Evolutionary conservation across 1,140 invertebrate species (phyloP), one percentile per base, ranked within the genome.

Genomic region (Pseudomyrmex pallidus): DNA sequence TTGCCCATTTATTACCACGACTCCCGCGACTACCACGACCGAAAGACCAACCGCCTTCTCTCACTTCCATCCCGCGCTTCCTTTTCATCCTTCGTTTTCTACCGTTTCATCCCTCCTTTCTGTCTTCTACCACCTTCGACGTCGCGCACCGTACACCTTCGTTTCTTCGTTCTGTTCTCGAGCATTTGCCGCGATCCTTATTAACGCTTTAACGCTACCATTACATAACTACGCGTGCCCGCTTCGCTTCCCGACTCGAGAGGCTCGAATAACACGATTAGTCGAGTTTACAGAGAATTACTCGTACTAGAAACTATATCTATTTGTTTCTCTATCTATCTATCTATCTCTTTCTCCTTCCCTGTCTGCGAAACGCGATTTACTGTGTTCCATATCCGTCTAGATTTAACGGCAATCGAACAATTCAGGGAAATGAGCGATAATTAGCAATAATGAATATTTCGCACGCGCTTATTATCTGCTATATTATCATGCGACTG

Each of bases 1-100:
- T 94, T 93, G 91, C 92, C 92, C 91, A 93, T 93, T 94, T 94
- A 94, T 94, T 94, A 93, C 92, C 92, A 90, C 91, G 90, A 92
- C 90, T 93, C 86, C 85, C 85, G 90, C 90, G 91, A 92, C 92
- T 92, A 90, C 90, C 90, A 90, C 89, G 87, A 91, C 90, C 88
- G 85, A 82, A 57, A 91, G 88, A 92, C 86, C 85, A 83, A 91
- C 88, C 87, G 84, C 84, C 91, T 83, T 88, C 76, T 66, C 85
- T 85, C 76, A 46, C 83, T 76, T 56, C 74, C 35, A 35, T 35
- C 67, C 10, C 63, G 9, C 13, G 50, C 73, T 35, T 35, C 35
- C 25, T 46, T 82, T 62, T 80, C 52, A 44, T 50, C 70, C 66
- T 64, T 62, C 74, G 52, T 85, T 85, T 64, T 73, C 63, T 48